Evolutionary conservation across 2,797 vertebrate genomes (phyloP).

Genomic region (Chrosomus eos): DNA sequence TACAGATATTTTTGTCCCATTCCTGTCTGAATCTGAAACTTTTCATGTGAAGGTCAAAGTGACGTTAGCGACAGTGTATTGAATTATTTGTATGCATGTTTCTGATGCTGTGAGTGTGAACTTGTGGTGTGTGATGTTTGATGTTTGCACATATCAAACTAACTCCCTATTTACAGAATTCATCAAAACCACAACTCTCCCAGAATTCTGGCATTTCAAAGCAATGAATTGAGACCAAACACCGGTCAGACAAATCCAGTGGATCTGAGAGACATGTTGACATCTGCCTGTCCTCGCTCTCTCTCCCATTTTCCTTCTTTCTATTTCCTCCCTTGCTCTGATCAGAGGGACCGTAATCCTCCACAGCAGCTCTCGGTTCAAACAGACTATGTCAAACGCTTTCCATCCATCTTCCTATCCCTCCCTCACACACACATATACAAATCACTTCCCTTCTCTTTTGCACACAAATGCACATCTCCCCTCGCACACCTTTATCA

Average conservation of each 20-base stretch:
- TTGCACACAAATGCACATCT: slow-evolving; percentile 14
- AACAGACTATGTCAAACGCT: slow-evolving; percentile 18
- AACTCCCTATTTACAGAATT: slow-evolving; percentile 33
- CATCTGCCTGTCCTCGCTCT: slow-evolving; percentile 71
- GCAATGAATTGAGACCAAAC: slow-evolving; percentile 64
- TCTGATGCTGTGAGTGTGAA: not conserved
- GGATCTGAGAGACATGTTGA: slow-evolving; percentile 73
- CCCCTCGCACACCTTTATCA: slow-evolving; percentile 19
- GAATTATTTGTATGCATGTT: not conserved
- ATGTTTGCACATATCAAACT: not conserved
- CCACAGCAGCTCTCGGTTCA: slow-evolving; percentile 56
- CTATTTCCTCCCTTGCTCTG: slow-evolving; percentile 43
- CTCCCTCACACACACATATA: slow-evolving; percentile 32
- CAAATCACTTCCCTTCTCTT: not conserved
- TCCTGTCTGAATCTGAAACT: not conserved
- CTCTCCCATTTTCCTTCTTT: slow-evolving; percentile 37
- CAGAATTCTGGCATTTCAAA: slow-evolving; percentile 64
- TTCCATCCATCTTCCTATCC: slow-evolving; percentile 27
- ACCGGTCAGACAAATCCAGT: slow-evolving; percentile 69
- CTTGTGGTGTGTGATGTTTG: slow-evolving; percentile 10
- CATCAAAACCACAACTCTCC: slow-evolving; percentile 2
- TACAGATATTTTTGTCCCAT: not conserved
- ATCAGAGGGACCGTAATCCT: slow-evolving; percentile 58
- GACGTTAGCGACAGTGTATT: not conserved
- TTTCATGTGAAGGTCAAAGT: not conserved